A percentile compares a stretch with the other conserved stretches of the same genome.
phyloP scores from a whole-genome alignment of 2,113 vertebrate species.

The Rhinolophus ferrumequinum region DNA sequence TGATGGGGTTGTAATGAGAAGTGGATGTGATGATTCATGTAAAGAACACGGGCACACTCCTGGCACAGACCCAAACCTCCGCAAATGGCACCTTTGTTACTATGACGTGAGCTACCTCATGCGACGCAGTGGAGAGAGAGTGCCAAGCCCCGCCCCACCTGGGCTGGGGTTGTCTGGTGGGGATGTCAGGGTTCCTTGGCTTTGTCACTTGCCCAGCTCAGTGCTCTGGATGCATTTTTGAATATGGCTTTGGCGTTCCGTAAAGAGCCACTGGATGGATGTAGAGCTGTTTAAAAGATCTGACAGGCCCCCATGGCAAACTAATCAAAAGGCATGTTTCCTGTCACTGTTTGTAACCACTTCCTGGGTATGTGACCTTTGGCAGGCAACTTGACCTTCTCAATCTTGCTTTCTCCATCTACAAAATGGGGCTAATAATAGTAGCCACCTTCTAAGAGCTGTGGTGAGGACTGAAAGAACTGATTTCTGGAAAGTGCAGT shows the following conservation, averaged over 20 bases:
- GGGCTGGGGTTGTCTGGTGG: rapidly evolving
- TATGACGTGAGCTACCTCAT: rapidly evolving
- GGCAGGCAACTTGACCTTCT: not conserved
- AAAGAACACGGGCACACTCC: not conserved
- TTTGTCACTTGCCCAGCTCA: not conserved
- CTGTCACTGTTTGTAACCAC: not conserved
- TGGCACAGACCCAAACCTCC: too few relatives aligned
- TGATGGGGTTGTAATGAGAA: not conserved
- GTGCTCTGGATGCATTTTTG: not conserved
- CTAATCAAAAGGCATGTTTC: not conserved
- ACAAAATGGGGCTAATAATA: slow-evolving; percentile 49
- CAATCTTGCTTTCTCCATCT: slow-evolving; percentile 38
- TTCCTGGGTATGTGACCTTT: not conserved
- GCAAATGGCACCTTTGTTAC: rapidly evolving
- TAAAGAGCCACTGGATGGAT: not conserved
- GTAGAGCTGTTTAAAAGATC: not conserved
- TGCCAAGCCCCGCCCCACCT: rapidly evolving
- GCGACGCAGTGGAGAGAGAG: rapidly evolving
- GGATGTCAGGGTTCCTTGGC: not conserved
- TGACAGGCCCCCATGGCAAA: not conserved
- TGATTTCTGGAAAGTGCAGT: not conserved
- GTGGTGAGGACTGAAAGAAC: not conserved
- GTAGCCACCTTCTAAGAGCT: not conserved
- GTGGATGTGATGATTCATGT: rapidly evolving
- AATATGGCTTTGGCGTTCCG: not conserved